Base-by-base conservation (phyloP, 2,888 invertebrate species). In the Tenthredo amoena region DNA sequence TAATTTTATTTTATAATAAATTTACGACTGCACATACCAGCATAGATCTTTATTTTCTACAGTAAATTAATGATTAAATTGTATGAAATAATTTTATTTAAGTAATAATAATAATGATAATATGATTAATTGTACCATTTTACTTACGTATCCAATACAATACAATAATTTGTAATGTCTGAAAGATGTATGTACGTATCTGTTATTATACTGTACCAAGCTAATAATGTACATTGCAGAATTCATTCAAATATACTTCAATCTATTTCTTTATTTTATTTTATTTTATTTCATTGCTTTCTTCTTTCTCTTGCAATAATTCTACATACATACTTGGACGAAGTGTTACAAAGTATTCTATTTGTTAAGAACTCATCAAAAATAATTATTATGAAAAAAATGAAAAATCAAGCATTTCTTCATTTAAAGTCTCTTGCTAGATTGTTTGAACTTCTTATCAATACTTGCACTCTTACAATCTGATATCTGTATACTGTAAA, bases 281-380 rank as follows among this genome's bases (percentile, higher is more conserved):
- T 76, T 31, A 76, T 62, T 79, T 82, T 37, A 76, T 50, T 76
- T 43, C 40, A 79, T 65, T 37, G 37, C 37, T n/a, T 62, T n/a
- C 47, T 71, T n/a, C 34, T 83, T 18, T 62, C 21, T 47, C 87
- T 88, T 87, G 84, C 88, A 89, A 88, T 91, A 89, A 91, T 62
- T 40, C 88, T 91, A 90, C 88, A 91, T 91, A 90, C 5, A 21
- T 26, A 62, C 31, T 88, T 90, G 89, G 89, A 88, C 89, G 89
- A 90, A 90, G 90, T 90, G 91, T 91, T 92, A 90, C 91, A 91
- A 92, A 92, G 91, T 91, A 92, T 92, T 92, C 90, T 91, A 91
- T 91, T 92, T 92, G 91, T 91, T 55, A 92, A 91, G 90, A 87
- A 91, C 90, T 91, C 89, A 92, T 90, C 91, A 91, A 92, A 47